Evolutionary conservation across 23 tunicate genomes (phyloP), one percentile per base, ranked within the genome.

Genomic region (Trididemnum miniatum): DNA sequence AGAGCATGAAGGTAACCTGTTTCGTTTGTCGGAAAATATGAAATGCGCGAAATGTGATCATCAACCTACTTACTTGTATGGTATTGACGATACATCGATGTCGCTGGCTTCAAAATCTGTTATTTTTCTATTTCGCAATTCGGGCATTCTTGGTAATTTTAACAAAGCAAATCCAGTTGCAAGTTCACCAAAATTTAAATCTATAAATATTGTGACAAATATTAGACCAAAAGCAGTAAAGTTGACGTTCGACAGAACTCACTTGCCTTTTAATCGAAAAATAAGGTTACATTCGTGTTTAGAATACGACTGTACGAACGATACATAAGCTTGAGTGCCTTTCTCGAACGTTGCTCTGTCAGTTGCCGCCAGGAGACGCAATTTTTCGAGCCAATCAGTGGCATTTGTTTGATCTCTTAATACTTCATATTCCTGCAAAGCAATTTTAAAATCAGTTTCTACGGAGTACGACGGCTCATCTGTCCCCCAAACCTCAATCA

Each of bases 81-180:
- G 77, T 18, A 89, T 85, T 0, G 65, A 35, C 0, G 35, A 22
- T 1, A 88, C 71, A 32, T 96, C 90, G 36, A 91, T 85, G 1
- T 84, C 85, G 35, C 83, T 25, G 1, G 74, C 54, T 0, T 35
- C 59, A 34, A 96, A 96, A 22, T 71, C 96, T 28, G 65, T 76
- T 54, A 91, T 62, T 75, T 87, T 71, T 33, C 57, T 83, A 31
- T 83, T 78, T 67, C 85, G 80, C 35, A 91, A 36, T 78, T 96
- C 99, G 0, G 94, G 92, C 99, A 96, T 91, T 76, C 38, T 87
- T 1, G 99, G 99, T 32, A 96, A 65, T 92, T 80, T 77, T 35
- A 96, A 81, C 52, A 96, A 72, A 28, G 86, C 99, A 77, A 91
- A 96, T 0, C 96, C 91, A 1, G 90, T 83, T 0, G 99, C 99